Evolutionary conservation across 2,113 vertebrate species (phyloP), one percentile per base, ranked within the genome.

Genomic region (Atractosteus spatula): DNA sequence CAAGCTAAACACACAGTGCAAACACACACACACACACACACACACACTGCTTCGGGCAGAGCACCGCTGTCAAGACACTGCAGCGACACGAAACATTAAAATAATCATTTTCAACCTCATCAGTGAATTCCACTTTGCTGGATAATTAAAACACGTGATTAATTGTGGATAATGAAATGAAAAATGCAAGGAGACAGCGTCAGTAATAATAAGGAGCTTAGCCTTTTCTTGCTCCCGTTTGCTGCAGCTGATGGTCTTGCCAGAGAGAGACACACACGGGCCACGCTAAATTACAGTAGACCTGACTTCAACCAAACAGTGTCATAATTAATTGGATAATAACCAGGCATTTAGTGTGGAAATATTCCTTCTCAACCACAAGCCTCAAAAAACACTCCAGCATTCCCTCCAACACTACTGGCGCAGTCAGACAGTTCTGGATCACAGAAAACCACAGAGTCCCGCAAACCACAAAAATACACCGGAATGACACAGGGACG

Each of bases 71-170:
- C 73, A 76, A 65, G 84, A 81, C 43, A 63, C 76, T 67, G 73
- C 13, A 71, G 81, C 65, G 84, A 84, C 82, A 82, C 54, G 81
- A 85, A 88, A 87, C 84, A 86, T 89, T 92, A 86, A 85, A 87
- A 86, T 85, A 86, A 83, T 90, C 7, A 81, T 93, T 91, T 88
- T 78, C 77, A 64, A 45, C 41, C 78, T 84, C 83, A 82, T 74
- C 84, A 88, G 87, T 84, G 85, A 83, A 91, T 85, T 85, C 76
- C 2, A 44, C 77, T 78, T 76, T 74, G 74, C 76, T 82, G 85
- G 84, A 81, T 87, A 86, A 90, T 90, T 89, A 90, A 85, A 87
- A 84, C 77, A 86, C 76, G 70, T 80, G 85, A 91, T 90, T 90
- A 87, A 88, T 88, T 81, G 84, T 77, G 71, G 83, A 85, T 82